A percentile compares a stretch with the other conserved stretches of the same genome.
Evolutionary conservation across 1,140 invertebrate genomes (phyloP).

Genomic region (Dendrolimus punctatus): DNA sequence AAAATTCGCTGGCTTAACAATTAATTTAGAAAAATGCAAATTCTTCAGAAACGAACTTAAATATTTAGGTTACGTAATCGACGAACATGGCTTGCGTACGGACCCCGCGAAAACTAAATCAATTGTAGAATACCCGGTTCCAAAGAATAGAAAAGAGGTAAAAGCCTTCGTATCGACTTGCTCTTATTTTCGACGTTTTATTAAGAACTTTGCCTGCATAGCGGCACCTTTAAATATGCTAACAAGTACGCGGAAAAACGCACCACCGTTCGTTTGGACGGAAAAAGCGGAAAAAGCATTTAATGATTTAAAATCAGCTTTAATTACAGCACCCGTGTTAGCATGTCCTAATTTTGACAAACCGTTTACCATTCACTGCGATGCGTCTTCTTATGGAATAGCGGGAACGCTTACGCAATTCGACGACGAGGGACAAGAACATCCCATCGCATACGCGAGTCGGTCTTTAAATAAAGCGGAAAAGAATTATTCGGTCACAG

Average conservation of each 20-base stretch:
- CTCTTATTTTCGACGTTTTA: slow-evolving; percentile 61
- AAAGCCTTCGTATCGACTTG: slow-evolving; percentile 41
- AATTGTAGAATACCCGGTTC: slow-evolving; percentile 48
- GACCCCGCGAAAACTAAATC: slow-evolving; percentile 58
- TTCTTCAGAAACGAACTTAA: slow-evolving; percentile 21
- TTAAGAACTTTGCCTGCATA: slow-evolving; percentile 44
- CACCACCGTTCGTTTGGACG: slow-evolving; percentile 19
- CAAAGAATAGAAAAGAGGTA: slow-evolving; percentile 40
- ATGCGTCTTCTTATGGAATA: slow-evolving; percentile 36
- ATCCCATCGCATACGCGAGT: slow-evolving; percentile 42
- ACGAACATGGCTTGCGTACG: slow-evolving; percentile 34
- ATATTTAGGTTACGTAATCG: slow-evolving; percentile 41
- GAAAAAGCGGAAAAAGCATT: slow-evolving; percentile 20
- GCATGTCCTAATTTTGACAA: slow-evolving; percentile 34
- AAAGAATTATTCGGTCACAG: slow-evolving; percentile 44
- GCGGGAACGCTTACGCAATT: slow-evolving; percentile 42
- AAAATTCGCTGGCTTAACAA: slow-evolving; percentile 22
- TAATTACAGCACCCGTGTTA: slow-evolving; percentile 40
- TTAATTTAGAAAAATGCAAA: slow-evolving; percentile 28
- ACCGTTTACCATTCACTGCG: slow-evolving; percentile 39
- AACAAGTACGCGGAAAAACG: slow-evolving; percentile 25
- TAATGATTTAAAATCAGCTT: slow-evolving; percentile 32
- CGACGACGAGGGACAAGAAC: slow-evolving; percentile 17
- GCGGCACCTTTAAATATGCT: slow-evolving; percentile 46
- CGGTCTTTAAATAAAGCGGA: slow-evolving; percentile 43